Evolutionary conservation across 2,113 vertebrate genomes (phyloP), one percentile per base, ranked within the genome.

Genomic region (Semnornis frantzii): DNA sequence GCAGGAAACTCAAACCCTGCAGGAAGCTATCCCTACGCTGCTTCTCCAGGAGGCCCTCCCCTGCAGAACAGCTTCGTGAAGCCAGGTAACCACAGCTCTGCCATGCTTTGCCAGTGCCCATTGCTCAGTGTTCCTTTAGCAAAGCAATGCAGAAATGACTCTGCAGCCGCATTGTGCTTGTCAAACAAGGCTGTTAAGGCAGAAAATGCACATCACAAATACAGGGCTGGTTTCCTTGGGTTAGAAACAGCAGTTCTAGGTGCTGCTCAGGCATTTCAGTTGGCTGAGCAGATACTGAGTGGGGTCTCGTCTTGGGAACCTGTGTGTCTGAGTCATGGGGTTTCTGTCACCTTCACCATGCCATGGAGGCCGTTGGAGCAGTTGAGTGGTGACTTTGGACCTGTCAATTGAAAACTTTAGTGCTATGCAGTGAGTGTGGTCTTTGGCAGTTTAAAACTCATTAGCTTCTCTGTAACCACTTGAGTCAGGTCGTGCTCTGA

Each of bases 51-150:
- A 78, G 96, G 95, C 19, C 94, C 97, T 48, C 66, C 92, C 0
- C 95, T 98, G 81, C 98, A 98, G 21, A 98, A 98, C 94, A 97
- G 94, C 97, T 96, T 97, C 16, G 88, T 97, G 76, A 97, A 97
- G 66, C 97, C 97, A 94, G 98, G 98, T 97, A 97, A 93, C 27
- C 4, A 1, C 8, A 15, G 52, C 11, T 33, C 37, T 8, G 2
- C 62, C 25, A 1, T 76, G 12, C 11, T 44, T 52, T 66, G 5
- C 33, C 31, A 10, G 2, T n/a, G 28, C 5, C 28, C 1, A 0
- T 25, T 85, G 77, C 52, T 81, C 87, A 16, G 2, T 0, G 0
- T 64, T 21, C 23, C 6, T 58, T 39, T 31, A 10, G 39, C 60
- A 44, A 64, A 15, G 24, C 0, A 15, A 5, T 24, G 5, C 3